Base-by-base conservation (phyloP, 2,888 invertebrate genomes). In the Pseudoips prasinana region DNA sequence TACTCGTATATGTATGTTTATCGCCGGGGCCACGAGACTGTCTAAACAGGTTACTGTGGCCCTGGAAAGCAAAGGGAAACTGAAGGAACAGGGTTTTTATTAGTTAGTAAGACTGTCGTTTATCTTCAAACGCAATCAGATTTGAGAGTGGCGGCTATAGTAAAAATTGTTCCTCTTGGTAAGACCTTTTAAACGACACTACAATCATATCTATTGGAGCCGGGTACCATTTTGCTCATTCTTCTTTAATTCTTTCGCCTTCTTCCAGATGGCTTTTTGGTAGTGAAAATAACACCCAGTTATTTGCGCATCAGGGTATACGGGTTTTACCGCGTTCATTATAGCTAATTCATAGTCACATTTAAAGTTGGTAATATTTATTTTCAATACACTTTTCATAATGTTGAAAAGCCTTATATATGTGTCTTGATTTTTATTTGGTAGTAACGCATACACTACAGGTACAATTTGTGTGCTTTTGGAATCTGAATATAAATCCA, bases 261-360 rank as follows among this genome's bases (percentile, higher is more conserved):
- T 28, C 19, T 24, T 28, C 19, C 19, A 11, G 7, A 29, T 11
- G 10, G 29, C 29, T 7, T 20, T 29, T 11, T 34, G 18, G 24
- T 26, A 31, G 23, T 31, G 31, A 31, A 19, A 31, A 24, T 25
- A 32, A 23, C 37, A 37, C 3, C 27, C 27, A 10, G 23, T 32
- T 25, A 18, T 19, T 25, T 25, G 22, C 25, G 25, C 25, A 24
- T 20, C 20, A 20, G 27, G 27, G 20, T 19, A 36, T 17, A 27
- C 23, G 30, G 27, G 23, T 23, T 14, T 26, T 31, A 36, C 30
- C 22, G 31, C 36, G 31, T 36, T 36, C 26, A 36, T 26, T 23
- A 30, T 26, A 19, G 25, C 30, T 35, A 30, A 25, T 35, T 35
- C 35, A 30, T 35, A 29, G 29, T 34, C 34, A 34, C 34, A 20